Evolutionary conservation across 2,113 vertebrate species (phyloP), one percentile per base, ranked within the genome.

Genomic region (Chaenocephalus aceratus): DNA sequence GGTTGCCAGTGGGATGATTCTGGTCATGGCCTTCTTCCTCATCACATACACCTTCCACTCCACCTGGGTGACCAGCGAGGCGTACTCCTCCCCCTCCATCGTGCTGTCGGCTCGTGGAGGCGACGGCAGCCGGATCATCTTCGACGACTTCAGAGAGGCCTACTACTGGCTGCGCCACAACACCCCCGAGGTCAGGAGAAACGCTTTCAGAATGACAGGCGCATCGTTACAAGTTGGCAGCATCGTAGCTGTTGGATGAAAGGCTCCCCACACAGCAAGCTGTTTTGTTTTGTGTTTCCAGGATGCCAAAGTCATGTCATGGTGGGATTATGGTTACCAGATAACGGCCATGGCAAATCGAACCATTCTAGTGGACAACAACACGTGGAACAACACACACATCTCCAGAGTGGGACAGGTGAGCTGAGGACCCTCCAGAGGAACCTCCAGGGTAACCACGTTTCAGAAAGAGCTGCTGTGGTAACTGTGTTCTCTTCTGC

Each of bases 291-390:
- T 77, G 48, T 68, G 16, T 21, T 63, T 72, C 8, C 71, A 99
- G 98, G 98, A 99, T 77, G 97, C 98, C 0, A 99, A 99, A 83
- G 98, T 99, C 76, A 99, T 99, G 98, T 99, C 98, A 0, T 99
- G 98, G 98, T 99, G 98, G 98, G 98, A 99, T 94, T 99, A 99
- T 1, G 98, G 98, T 1, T 99, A 99, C 84, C 98, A 99, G 92
- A 99, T 99, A 79, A 99, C 98, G 0, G 98, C 98, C 23, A 99
- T 99, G 98, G 98, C 98, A 18, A 99, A 99, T 91, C 95, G 98
- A 78, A 99, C 98, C 2, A 99, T 99, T 90, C 91, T 99, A 75
- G 98, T 99, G 73, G 98, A 99, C 91, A 99, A 99, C 91, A 99
- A 99, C 93, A 99, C 98, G 0, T 99, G 98, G 98, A 99, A 99